phyloP scores from a whole-genome alignment of 2,888 invertebrate genomes.

The Lycocerus yunnanus region DNA sequence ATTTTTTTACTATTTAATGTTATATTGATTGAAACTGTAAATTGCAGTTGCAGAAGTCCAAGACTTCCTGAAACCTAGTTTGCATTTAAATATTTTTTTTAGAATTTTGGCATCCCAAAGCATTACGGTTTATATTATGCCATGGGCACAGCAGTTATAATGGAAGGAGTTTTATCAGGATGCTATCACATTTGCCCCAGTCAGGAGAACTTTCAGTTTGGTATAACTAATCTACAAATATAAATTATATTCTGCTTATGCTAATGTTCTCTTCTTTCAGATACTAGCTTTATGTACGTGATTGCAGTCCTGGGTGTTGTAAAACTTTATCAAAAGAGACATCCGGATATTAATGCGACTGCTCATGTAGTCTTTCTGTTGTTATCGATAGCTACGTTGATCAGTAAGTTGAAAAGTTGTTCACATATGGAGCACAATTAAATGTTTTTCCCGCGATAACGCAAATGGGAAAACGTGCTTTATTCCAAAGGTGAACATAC shows the following conservation, averaged over 20 bases:
- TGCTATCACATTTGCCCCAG: conserved; percentile 91
- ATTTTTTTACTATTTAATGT: too few relatives aligned
- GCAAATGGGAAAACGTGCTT: too few relatives aligned
- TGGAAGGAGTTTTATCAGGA: conserved; percentile 85
- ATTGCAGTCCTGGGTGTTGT: conserved; percentile 84
- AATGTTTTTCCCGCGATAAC: too few relatives aligned
- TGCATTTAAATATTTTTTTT: conserved; percentile 30
- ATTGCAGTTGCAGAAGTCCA: too few relatives aligned
- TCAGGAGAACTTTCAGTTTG: conserved; percentile 89
- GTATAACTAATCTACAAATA: too few relatives aligned
- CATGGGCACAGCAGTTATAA: conserved; percentile 81
- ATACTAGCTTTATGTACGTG: conserved; percentile 92
- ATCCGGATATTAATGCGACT: conserved; percentile 84
- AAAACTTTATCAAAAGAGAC: conserved; percentile 84
- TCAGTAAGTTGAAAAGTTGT: conserved; percentile 53
- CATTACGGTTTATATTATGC: conserved; percentile 85
- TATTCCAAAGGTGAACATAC: too few relatives aligned
- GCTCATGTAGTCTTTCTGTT: conserved; percentile 78
- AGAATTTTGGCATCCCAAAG: conserved; percentile 72
- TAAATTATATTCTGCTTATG: background rate
- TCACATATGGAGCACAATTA: too few relatives aligned
- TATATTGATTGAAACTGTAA: too few relatives aligned
- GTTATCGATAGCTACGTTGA: conserved; percentile 72
- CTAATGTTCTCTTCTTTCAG: conserved; percentile 59
- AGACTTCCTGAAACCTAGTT: too few relatives aligned